A percentile compares a stretch with the other conserved stretches of the same genome.
These are phyloP conservation scores for Rhinolophus ferrumequinum DNA, from an alignment of 2,113 vertebrate genomes.

Conservation along the genomic window DNA sequence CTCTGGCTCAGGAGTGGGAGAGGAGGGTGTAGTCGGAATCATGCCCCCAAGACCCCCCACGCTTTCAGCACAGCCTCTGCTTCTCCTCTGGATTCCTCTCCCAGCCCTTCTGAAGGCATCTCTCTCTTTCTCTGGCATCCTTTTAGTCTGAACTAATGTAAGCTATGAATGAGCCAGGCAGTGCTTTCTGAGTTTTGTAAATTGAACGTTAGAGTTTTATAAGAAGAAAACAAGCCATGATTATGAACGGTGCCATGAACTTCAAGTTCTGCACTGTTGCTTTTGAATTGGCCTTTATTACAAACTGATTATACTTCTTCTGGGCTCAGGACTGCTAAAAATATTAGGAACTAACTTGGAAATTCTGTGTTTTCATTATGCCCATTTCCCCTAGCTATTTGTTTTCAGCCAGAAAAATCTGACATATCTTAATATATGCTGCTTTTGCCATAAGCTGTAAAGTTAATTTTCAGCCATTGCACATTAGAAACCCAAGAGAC, in stretches of 20 bases:
- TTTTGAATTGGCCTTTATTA: constrained; percentile 54
- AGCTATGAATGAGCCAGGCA: constrained; percentile 53
- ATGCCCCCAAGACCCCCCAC: not conserved
- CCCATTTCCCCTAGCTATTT: not conserved
- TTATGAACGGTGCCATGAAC: constrained; percentile 14
- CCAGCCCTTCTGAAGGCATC: constrained; percentile 34
- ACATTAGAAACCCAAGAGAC: constrained; percentile 21
- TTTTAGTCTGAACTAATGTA: constrained; percentile 4
- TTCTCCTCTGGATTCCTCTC: not conserved
- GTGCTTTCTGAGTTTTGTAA: constrained; percentile 52
- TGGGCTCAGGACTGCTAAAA: constrained; percentile 48
- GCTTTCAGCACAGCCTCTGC: not conserved
- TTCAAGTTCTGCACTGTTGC: not conserved
- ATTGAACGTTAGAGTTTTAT: not conserved
- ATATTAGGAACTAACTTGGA: constrained; percentile 6
- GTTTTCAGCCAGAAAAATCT: constrained; percentile 44
- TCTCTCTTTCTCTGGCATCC: constrained; percentile 30
- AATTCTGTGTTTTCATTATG: constrained; percentile 51
- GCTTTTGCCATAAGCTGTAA: constrained; percentile 25
- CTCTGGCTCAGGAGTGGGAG: not conserved
- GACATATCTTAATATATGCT: constrained; percentile 27
- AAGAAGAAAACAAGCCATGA: constrained; percentile 31
- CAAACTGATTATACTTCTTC: constrained; percentile 40
- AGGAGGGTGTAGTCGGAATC: not conserved
- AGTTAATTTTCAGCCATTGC: constrained; percentile 46